Conservation (phyloP, 2,113 vertebrate species). For the Takifugu bimaculatus region DNA sequence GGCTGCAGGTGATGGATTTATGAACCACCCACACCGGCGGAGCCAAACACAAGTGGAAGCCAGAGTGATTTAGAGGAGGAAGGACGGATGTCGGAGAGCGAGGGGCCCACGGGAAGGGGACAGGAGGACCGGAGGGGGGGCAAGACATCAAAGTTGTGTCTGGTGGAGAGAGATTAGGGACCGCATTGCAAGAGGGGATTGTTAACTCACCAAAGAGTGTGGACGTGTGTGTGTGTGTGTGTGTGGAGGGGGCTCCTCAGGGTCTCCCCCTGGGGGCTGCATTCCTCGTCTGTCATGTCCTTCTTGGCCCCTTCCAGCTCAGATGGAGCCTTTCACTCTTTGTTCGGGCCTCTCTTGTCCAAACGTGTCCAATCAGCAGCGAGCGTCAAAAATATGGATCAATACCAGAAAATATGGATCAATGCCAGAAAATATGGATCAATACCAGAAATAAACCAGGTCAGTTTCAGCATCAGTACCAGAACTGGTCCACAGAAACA, state of each 20-base stretch:
- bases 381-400: background rate
- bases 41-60: slow-evolving; percentile 9
- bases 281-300: slow-evolving; percentile 64
- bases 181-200: slow-evolving; percentile 58
- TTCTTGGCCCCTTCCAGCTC: slow-evolving; percentile 53
- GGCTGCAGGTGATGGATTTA: too few species aligned
- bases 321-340: slow-evolving; percentile 24
- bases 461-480: too few species aligned
- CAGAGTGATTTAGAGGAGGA: slow-evolving; percentile 24
- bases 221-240: slow-evolving; percentile 27
- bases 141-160: slow-evolving; percentile 61
- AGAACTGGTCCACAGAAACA: too few species aligned
- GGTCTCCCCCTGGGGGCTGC: slow-evolving; percentile 44
- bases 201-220: slow-evolving; percentile 47
- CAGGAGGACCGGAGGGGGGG: slow-evolving; percentile 7
- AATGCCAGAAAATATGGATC: too few species aligned
- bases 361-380: background rate
- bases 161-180: slow-evolving; percentile 62
- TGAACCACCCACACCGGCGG: too few species aligned
- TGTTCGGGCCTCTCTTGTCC: background rate
- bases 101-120: slow-evolving; percentile 49
- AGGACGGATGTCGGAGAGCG: slow-evolving; percentile 30
- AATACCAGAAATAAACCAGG: too few species aligned
- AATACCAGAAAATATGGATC: too few species aligned
- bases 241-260: slow-evolving; percentile 25